These are phyloP conservation scores for Dunckerocampus dactyliophorus DNA, from an alignment of 2,113 vertebrate species.

Conservation along the genomic window DNA sequence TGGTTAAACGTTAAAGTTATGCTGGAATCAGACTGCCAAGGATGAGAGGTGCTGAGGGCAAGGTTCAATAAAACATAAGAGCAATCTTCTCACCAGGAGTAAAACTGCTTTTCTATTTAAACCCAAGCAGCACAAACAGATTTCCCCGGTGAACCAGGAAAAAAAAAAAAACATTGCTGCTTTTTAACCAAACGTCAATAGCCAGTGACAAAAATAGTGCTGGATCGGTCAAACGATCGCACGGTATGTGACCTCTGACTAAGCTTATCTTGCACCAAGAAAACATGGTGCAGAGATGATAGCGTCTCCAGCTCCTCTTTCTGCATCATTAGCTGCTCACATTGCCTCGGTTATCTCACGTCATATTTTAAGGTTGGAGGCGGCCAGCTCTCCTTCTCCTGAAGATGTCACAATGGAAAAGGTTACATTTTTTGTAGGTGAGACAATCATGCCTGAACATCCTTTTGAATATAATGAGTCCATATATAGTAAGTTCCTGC, in stretches of 20 bases:
- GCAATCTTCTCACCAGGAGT: slow-evolving; percentile 67
- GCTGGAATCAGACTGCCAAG: slow-evolving; percentile 63
- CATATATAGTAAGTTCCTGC: background rate
- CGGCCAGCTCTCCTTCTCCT: slow-evolving; percentile 36
- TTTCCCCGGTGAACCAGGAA: slow-evolving; percentile 66
- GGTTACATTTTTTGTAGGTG: slow-evolving; percentile 34
- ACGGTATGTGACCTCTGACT: slow-evolving; percentile 61
- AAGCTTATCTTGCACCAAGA: slow-evolving; percentile 59
- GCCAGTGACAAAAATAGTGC: slow-evolving; percentile 52
- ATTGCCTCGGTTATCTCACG: slow-evolving; percentile 53
- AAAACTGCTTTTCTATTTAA: slow-evolving; percentile 52
- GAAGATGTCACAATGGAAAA: slow-evolving; percentile 36
- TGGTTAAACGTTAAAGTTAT: slow-evolving; percentile 60
- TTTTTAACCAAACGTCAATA: slow-evolving; percentile 51
- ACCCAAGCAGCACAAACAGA: slow-evolving; percentile 59
- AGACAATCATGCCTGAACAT: slow-evolving; percentile 28
- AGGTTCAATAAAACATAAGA: slow-evolving; percentile 73
- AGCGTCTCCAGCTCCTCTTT: slow-evolving; percentile 50
- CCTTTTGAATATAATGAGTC: slow-evolving; percentile 38
- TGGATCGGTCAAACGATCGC: slow-evolving; percentile 61
- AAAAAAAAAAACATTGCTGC: slow-evolving; percentile 35
- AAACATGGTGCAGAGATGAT: slow-evolving; percentile 58
- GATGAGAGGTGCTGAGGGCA: slow-evolving; percentile 59
- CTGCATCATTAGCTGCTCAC: slow-evolving; percentile 65
- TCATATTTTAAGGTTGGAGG: slow-evolving; percentile 43